Percentiles rank a stretch among this genome's conserved stretches.
Conservation (phyloP, 2,888 invertebrate genomes). For the Philhelius pedissequus region DNA sequence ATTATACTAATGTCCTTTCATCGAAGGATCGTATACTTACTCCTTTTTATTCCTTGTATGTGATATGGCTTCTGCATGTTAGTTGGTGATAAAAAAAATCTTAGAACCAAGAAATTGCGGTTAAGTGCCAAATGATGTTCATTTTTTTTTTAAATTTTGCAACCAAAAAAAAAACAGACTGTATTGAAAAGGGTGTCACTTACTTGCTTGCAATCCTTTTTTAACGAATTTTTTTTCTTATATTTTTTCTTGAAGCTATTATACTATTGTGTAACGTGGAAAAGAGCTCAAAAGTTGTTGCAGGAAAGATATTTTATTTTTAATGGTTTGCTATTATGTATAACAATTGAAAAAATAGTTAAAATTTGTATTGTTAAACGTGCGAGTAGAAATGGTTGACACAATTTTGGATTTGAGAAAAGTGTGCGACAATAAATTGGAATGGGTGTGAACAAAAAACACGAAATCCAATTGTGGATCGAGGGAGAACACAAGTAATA, state of each 20-base stretch:
- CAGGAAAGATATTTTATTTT: background rate
- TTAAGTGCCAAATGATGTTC: conserved; percentile 63
- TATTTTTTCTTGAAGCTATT: background rate
- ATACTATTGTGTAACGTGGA: background rate
- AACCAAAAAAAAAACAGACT: conserved; percentile 8
- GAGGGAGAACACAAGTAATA: no score
- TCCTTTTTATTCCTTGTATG: background rate
- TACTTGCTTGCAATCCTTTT: conserved; percentile 3
- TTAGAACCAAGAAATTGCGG: conserved; percentile 42
- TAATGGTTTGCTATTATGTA: background rate
- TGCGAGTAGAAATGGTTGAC: conserved; percentile 4
- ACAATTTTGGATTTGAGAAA: conserved; percentile 4
- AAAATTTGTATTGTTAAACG: background rate
- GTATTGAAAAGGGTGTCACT: conserved; percentile 15
- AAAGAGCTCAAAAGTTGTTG: background rate
- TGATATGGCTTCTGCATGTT: background rate
- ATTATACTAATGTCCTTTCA: conserved; percentile 20
- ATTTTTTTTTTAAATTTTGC: background rate
- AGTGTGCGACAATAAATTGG: conserved; percentile 50
- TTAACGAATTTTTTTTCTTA: background rate
- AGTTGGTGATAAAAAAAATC: conserved; percentile 11
- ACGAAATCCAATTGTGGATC: background rate
- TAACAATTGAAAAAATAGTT: conserved; percentile 22
- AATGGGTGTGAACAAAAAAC: conserved; percentile 17
- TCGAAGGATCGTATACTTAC: background rate